Conservation (phyloP, 2,888 invertebrate genomes). For the Xestia sexstrigata region DNA sequence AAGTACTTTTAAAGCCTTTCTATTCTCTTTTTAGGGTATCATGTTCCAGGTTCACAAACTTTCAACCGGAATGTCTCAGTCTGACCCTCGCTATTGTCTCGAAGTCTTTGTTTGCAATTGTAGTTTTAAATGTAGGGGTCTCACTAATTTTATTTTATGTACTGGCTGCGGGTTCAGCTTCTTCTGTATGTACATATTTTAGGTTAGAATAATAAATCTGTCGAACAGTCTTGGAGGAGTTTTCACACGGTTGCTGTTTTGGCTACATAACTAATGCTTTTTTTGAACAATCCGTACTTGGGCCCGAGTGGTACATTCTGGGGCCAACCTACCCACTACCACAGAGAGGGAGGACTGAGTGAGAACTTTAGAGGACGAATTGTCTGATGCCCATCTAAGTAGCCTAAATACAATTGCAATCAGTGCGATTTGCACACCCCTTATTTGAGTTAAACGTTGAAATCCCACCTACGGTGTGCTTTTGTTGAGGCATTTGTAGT, state of each 20-base stretch:
- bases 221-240: too few relatives aligned
- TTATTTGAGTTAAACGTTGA: background rate
- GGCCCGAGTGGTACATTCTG: background rate
- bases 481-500: background rate
- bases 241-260: background rate
- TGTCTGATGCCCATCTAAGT: too few relatives aligned
- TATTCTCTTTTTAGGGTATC: constrained; percentile 36
- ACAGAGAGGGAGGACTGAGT: too few relatives aligned
- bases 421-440: background rate
- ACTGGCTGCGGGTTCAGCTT: constrained; percentile 7
- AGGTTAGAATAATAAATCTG: constrained; percentile 1
- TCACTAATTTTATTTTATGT: constrained; percentile 56
- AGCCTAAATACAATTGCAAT: too few relatives aligned
- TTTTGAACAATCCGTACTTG: background rate
- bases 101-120: constrained; percentile 38
- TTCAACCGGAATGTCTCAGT: constrained; percentile 31
- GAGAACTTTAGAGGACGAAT: too few relatives aligned
- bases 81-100: constrained; percentile 56
- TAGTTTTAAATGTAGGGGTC: constrained; percentile 49
- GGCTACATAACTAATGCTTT: background rate
- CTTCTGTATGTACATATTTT: constrained; percentile 48
- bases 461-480: background rate
- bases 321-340: too few relatives aligned
- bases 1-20: constrained; percentile 20
- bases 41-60: constrained; percentile 43